These are phyloP conservation scores for Halcyon senegalensis DNA, from an alignment of 2,113 vertebrate genomes.

Conservation along the genomic window DNA sequence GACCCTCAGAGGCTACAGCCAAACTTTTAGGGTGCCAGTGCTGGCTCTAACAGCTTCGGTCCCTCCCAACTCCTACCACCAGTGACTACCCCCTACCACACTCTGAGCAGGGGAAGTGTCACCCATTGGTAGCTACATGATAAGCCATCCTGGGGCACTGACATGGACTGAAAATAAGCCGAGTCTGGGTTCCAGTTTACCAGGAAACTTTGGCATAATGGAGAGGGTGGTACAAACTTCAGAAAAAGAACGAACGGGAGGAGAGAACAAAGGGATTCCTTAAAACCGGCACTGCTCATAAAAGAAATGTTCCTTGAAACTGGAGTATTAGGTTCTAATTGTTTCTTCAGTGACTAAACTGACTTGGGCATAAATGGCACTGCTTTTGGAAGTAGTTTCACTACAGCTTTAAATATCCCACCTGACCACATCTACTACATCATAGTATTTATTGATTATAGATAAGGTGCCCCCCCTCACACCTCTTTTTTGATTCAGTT, in stretches of 20 bases:
- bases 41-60: no score
- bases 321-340: neutral
- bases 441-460: neutral
- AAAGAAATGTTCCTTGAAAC: neutral
- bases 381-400: neutral
- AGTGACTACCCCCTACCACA: neutral
- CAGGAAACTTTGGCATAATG: neutral
- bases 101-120: neutral
- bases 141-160: neutral
- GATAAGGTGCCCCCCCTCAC: neutral
- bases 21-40: neutral
- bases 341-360: neutral
- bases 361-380: neutral
- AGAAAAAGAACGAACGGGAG: neutral
- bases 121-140: neutral
- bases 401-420: neutral
- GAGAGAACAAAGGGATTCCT: neutral
- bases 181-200: neutral
- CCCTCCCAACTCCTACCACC: neutral
- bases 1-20: neutral
- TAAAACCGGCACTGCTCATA: neutral
- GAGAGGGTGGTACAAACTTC: neutral
- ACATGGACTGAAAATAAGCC: fast-evolving
- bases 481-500: neutral
- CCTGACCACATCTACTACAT: neutral